Percentiles rank a stretch among this genome's conserved stretches.
Evolutionary conservation across 2,888 invertebrate genomes (phyloP).

Genomic region (Entomobrya multifasciata): DNA sequence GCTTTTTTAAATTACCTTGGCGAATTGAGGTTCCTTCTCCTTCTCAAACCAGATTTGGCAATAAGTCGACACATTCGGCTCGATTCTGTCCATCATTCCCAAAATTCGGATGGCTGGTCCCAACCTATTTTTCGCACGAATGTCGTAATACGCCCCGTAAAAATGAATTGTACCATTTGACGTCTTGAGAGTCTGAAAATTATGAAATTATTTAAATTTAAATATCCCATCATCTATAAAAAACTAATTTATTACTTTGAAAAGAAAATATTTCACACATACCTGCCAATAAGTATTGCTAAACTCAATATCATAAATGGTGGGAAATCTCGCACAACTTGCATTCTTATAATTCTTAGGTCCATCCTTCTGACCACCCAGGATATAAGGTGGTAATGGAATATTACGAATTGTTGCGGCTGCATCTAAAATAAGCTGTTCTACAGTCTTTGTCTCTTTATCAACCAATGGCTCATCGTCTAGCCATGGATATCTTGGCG

Average conservation of each 20-base stretch:
- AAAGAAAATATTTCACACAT: too few species aligned
- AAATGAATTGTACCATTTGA: slow-evolving; percentile 94
- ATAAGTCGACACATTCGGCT: slow-evolving; percentile 90
- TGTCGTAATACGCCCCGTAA: slow-evolving; percentile 94
- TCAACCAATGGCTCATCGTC: slow-evolving; percentile 85
- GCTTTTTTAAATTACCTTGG: slow-evolving; percentile 71
- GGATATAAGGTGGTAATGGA: slow-evolving; percentile 87
- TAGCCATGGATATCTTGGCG: slow-evolving; percentile 74
- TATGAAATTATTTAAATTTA: too few species aligned
- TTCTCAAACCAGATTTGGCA: slow-evolving; percentile 96
- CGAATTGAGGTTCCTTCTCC: slow-evolving; percentile 88
- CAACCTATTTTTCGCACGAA: slow-evolving; percentile 87
- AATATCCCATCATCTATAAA: too few species aligned
- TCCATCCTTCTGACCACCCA: slow-evolving; percentile 88
- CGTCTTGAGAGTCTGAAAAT: slow-evolving; percentile 85
- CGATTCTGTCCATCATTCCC: slow-evolving; percentile 94
- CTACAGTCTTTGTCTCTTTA: slow-evolving; percentile 85
- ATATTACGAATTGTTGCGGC: slow-evolving; percentile 82
- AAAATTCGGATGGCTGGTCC: slow-evolving; percentile 92
- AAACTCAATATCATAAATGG: slow-evolving; percentile 94
- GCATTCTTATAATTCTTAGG: slow-evolving; percentile 86
- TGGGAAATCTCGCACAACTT: slow-evolving; percentile 92
- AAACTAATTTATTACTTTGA: too few species aligned
- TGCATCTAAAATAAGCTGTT: slow-evolving; percentile 87
- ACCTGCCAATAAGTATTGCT: slow-evolving; percentile 96